Conservation (phyloP, 1,140 invertebrate species). For the Carposina sasakii region DNA sequence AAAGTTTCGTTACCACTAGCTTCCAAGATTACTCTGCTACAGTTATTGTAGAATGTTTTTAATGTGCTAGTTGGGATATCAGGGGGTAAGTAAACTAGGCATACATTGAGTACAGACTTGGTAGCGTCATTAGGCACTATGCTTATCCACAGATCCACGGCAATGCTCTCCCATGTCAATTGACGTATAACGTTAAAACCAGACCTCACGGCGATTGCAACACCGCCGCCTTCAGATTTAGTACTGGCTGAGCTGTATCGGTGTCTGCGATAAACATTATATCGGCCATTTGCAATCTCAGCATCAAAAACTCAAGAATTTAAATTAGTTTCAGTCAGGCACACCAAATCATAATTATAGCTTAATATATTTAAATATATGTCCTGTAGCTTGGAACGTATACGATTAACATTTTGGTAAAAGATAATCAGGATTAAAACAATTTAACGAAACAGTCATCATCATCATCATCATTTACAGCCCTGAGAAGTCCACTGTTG, state of each 20-base stretch:
- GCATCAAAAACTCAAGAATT: not conserved
- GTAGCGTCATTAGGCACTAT: no score
- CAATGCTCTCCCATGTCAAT: not conserved
- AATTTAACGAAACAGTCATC: no score
- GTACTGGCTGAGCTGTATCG: not conserved
- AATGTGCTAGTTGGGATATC: no score
- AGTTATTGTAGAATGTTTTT: no score
- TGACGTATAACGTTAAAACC: not conserved
- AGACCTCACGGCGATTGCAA: not conserved
- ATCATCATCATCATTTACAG: no score
- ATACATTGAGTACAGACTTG: no score
- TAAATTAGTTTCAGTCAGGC: conserved; percentile 3
- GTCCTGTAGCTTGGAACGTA: not conserved
- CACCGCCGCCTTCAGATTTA: not conserved
- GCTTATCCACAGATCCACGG: conserved; percentile 7
- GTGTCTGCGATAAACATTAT: not conserved
- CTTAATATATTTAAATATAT: conserved; percentile 1
- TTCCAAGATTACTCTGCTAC: not conserved
- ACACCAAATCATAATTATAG: conserved; percentile 5
- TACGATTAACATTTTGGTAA: conserved; percentile 4
- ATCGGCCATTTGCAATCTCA: conserved; percentile 2
- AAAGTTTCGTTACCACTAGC: not conserved
- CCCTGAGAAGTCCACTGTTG: no score
- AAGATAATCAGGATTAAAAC: no score
- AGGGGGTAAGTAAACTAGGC: no score